These are phyloP conservation scores for rabbit (Oryctolagus cuniculus) DNA, from an alignment of 2,113 vertebrate species.

Conservation along the genomic window mOryCun1.1 NC_091453.1:98006001-98006500, in stretches of 20 bases:
- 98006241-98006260: constrained; percentile 14
- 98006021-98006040: neutral
- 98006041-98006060: neutral
- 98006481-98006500: neutral
- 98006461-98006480: neutral
- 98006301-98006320: constrained; percentile 16
- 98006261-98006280: constrained; percentile 29
- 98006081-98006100: neutral
- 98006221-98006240: constrained; percentile 51
- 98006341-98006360: constrained; percentile 34
- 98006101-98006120: constrained; percentile 23
- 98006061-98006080: neutral
- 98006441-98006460: constrained; percentile 57
- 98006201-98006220: constrained; percentile 38
- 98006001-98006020: constrained; percentile 38
- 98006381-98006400: constrained; percentile 43
- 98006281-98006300: neutral
- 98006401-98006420: neutral
- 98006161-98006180: constrained; percentile 27
- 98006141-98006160: constrained; percentile 33
- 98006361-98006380: constrained; percentile 30
- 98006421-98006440: constrained; percentile 8
- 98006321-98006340: neutral
- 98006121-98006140: constrained; percentile 45
- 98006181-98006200: neutral